phyloP scores from a whole-genome alignment of 1,140 invertebrate genomes.

The Drosophila murphyi region DNA sequence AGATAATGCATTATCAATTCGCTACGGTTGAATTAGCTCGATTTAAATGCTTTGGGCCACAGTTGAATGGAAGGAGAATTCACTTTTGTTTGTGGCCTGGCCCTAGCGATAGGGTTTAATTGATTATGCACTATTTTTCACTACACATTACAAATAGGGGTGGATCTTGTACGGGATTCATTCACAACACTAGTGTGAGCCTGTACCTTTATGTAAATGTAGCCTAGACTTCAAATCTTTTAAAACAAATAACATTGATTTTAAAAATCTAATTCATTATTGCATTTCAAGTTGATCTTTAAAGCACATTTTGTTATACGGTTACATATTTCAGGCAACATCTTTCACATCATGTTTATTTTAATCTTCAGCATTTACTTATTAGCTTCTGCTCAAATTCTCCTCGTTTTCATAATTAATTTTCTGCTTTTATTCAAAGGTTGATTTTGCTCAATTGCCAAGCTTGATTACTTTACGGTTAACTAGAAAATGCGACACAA shows the following conservation, averaged over 20 bases:
- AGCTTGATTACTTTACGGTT: conserved; percentile 53
- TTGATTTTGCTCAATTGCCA: conserved; percentile 51
- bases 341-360: not conserved
- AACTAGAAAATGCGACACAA: conserved; percentile 13
- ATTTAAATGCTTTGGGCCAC: conserved; percentile 55
- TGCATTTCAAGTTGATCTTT: not conserved
- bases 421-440: conserved; percentile 43
- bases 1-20: conserved; percentile 75
- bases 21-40: conserved; percentile 73
- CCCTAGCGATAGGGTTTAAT: conserved; percentile 58
- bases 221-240: not conserved
- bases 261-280: too few species aligned
- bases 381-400: not conserved
- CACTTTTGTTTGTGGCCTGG: conserved; percentile 36
- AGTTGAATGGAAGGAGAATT: conserved; percentile 33
- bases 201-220: conserved; percentile 6
- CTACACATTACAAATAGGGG: conserved; percentile 52
- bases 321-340: too few species aligned
- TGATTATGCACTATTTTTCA: conserved; percentile 75
- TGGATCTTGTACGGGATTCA: conserved; percentile 36
- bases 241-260: too few species aligned
- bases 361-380: not conserved
- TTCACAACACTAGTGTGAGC: conserved; percentile 21
- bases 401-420: conserved; percentile 11
- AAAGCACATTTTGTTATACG: not conserved